phyloP scores from a whole-genome alignment of 2,113 vertebrate species.

The Nothoprocta pentlandii region DNA sequence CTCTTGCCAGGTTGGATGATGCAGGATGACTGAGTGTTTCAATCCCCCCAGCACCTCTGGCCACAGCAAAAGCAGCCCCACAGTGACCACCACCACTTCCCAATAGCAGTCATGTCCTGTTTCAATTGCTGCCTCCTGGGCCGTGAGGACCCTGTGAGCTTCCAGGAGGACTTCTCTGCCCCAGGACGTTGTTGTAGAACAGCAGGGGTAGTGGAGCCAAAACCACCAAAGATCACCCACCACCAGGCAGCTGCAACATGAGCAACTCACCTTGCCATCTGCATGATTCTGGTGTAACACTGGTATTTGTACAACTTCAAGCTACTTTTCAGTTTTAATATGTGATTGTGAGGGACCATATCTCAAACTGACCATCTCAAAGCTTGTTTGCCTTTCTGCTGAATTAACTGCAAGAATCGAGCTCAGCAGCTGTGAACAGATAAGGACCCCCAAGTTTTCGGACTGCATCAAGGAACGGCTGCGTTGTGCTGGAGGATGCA shows the following conservation, averaged over 20 bases:
- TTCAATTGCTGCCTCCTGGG: background rate
- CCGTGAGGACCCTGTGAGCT: too few relatives aligned
- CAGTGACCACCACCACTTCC: background rate
- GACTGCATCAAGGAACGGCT: too few relatives aligned
- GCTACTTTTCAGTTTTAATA: background rate
- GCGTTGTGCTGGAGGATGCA: too few relatives aligned
- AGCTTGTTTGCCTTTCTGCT: too few relatives aligned
- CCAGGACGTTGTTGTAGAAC: background rate
- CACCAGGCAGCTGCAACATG: fast-evolving
- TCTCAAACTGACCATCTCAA: too few relatives aligned
- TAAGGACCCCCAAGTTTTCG: too few relatives aligned
- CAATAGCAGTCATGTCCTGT: background rate
- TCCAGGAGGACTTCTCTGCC: background rate
- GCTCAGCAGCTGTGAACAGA: too few relatives aligned
- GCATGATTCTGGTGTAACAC: background rate
- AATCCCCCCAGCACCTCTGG: background rate
- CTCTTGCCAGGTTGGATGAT: background rate
- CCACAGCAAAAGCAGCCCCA: background rate
- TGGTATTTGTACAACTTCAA: background rate
- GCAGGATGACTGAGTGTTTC: background rate
- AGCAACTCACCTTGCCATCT: background rate
- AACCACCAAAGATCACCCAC: background rate
- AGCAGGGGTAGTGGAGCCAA: background rate
- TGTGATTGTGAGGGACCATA: too few relatives aligned
- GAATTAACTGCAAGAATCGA: too few relatives aligned